Evolutionary conservation across 2,888 invertebrate species (phyloP), one percentile per base, ranked within the genome.

Genomic region (Agonopterix alstromeriana): DNA sequence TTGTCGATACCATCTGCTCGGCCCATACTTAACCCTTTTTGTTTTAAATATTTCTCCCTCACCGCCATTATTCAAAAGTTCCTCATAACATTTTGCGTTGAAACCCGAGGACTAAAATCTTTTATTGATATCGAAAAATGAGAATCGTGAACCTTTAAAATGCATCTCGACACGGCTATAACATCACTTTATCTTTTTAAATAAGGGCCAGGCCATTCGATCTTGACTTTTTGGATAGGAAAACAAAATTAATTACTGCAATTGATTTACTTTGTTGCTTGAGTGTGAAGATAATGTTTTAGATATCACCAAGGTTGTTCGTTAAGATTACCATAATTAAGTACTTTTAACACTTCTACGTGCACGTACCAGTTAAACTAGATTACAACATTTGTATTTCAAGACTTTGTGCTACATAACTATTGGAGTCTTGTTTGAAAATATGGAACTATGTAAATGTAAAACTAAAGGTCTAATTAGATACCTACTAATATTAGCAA

Each of bases 1-100:
- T 75, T 79, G 78, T 78, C 82, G 88, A 88, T 88, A 86, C 71
- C 82, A 88, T 88, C 88, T 83, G 81, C 77, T 73, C 71, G 67
- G 68, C 56, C 77, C 81, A 75, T 84, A 84, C 82, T 80, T 42
- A 42, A 82, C 80, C 73, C 77, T 87, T 88, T 87, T 88, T 82
- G 77, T 84, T 86, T 82, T 73, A 74, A 78, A 69, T 65, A 77
- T 82, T 77, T 77, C 68, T 73, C 67, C 73, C 73, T 70, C 73
- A 78, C 74, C 76, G 77, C 82, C 81, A 87, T 87, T 84, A 87
- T 83, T 88, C 85, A 87, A 84, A 84, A 78, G 75, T 64, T 61
- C 49, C 71, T 82, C 80, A 82, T 85, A 84, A 82, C 64, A 70
- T 77, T 84, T 84, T 64, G 80, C 79, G 73, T 77, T 77, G 77